phyloP scores from a whole-genome alignment of 2,113 vertebrate species.

The Megatriorchis doriae region DNA sequence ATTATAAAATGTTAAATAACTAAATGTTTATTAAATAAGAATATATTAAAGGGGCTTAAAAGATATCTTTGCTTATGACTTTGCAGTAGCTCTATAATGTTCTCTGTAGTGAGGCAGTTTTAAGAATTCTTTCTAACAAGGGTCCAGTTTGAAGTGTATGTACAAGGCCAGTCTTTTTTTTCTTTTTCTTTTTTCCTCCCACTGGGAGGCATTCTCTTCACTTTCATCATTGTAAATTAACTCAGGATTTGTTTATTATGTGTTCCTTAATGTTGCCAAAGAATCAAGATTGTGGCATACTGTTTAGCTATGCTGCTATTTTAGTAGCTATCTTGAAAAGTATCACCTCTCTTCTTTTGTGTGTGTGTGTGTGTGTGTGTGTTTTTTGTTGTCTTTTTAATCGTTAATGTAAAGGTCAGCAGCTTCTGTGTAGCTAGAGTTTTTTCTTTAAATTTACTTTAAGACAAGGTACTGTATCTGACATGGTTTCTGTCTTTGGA shows the following conservation, averaged over 20 bases:
- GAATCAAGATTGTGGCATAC: not conserved
- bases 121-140: not conserved
- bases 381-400: not conserved
- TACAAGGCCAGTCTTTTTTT: not conserved
- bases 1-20: not conserved
- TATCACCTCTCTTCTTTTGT: not conserved
- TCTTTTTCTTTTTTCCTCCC: not conserved
- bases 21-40: not conserved
- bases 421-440: not conserved
- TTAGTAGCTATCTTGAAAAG: not conserved
- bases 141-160: not conserved
- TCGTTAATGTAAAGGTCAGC: not conserved
- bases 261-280: not conserved
- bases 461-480: not conserved
- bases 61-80: not conserved
- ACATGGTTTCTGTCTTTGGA: not conserved
- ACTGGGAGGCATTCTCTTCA: not conserved
- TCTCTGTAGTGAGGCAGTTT: not conserved
- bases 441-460: not conserved
- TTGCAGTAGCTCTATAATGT: not conserved
- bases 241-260: not conserved
- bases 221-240: not conserved
- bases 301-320: not conserved
- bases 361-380: not conserved
- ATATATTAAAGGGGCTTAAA: not conserved